A percentile compares a stretch with the other conserved stretches of the same genome.
Evolutionary conservation across 2,888 invertebrate genomes (phyloP).

Genomic region (Coremacera marginata): DNA sequence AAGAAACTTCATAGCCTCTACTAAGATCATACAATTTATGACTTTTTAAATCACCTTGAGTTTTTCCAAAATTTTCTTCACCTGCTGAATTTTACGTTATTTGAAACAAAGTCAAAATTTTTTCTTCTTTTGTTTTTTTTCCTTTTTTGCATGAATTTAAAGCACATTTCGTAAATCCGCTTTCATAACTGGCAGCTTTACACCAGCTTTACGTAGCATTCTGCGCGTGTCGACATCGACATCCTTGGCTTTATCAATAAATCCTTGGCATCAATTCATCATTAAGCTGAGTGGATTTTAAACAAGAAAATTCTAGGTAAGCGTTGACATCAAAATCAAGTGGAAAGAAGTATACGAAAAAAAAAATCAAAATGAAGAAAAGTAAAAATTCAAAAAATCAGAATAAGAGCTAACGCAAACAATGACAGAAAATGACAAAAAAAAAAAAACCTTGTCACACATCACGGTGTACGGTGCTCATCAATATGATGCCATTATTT

Average conservation of each 20-base stretch:
- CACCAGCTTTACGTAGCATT: too few species aligned
- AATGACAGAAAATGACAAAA: background rate
- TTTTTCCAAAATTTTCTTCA: too few species aligned
- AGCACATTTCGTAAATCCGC: background rate
- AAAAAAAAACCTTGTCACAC: background rate
- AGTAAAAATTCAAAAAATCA: background rate
- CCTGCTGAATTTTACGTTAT: too few species aligned
- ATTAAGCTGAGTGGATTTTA: slow-evolving; percentile 27
- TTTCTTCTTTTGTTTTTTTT: background rate
- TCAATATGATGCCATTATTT: slow-evolving; percentile 7
- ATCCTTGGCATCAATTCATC: slow-evolving; percentile 29
- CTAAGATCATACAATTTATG: too few species aligned
- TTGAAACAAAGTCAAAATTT: too few species aligned
- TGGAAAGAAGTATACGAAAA: background rate
- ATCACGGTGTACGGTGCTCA: slow-evolving; percentile 2
- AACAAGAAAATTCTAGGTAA: slow-evolving; percentile 5
- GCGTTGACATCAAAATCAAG: slow-evolving; percentile 22
- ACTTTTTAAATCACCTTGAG: too few species aligned
- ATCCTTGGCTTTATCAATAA: slow-evolving; percentile 6
- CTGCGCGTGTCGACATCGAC: background rate
- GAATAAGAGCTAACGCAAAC: background rate
- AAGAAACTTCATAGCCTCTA: too few species aligned
- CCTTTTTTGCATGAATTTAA: background rate
- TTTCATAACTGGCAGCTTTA: too few species aligned
- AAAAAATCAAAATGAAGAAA: background rate